Base-by-base conservation (phyloP, 2,888 invertebrate species). In the Argynnis bischoffii region DNA sequence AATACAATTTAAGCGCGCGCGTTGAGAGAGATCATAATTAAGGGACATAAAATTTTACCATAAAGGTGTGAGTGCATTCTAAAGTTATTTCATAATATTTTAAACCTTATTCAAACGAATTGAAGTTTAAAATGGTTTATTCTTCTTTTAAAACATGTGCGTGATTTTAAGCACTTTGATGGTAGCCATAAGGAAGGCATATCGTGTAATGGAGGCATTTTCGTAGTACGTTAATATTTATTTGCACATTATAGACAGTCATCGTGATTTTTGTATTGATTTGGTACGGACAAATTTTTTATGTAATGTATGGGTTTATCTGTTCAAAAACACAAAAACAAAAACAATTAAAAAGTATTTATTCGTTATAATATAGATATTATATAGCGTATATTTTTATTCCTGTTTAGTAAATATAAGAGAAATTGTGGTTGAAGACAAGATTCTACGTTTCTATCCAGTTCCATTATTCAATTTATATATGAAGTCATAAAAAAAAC, bases 1-100 rank as follows among this genome's bases (percentile, higher is more conserved):
- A 55, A 15, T 59, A 31, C 60, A 66, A 48, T 66, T 41, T 63
- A 67, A 64, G 56, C 59, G 54, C 69, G 64, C 51, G 64, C 63
- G 70, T 47, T 59, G 64, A 63, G 66, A 61, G 50, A 55, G 13
- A 55, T 65, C 70, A 66, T 72, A 70, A 69, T 66, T 73, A 68
- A 66, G 55, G 26, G n/a, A 64, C 48, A 63, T 66, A 66, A 66
- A 61, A 56, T 66, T 59, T 63, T 63, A 59, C 57, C 61, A 63
- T 63, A 61, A 53, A 66, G 53, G 53, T 65, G 53, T 55, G 63
- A 63, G 35, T 61, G 50, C 6, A 31, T 26, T 66, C 21, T 11
- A 56, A 21, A 41, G 14, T 16, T 1, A 1, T 6, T 18, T 35
- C 13, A 1, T 6, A 35, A 4, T 8, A 59, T 53, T 46, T 26